Base-by-base conservation (phyloP, 2,113 vertebrate species). In the Solea solea region DNA sequence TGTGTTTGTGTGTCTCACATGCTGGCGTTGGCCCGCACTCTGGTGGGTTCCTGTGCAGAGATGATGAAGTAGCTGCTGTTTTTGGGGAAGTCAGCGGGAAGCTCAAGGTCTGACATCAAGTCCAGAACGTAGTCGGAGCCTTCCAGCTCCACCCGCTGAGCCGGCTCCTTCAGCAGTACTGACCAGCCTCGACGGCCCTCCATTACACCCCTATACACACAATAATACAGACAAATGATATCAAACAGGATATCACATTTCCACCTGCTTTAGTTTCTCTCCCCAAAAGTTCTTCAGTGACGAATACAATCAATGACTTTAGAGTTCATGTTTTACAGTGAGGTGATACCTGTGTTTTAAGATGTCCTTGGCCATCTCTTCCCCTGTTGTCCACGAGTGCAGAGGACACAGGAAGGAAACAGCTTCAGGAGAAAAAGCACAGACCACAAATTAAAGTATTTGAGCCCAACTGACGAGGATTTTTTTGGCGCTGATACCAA, bases 371-470 rank as follows among this genome's bases (percentile, higher is more conserved):
- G 96, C 95, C 78, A 99, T 86, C 45, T 95, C 95, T 74, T 98
- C 97, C n/a, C 96, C 98, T 0, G 93, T 97, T 9, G 93, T 97
- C 97, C 98, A 99, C 53, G 97, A 97, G 78, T 98, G 95, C 4
- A 98, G 78, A 0, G 96, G 96, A 89, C 97, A 98, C 82, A 95
- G 92, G 66, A 97, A 93, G 8, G 93, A 95, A 53, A 94, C 91
- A 12, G 95, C 98, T 99, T 82, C 25, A 57, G 57, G 7, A 54
- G 5, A 78, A 64, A 65, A 25, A 7, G 39, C 16, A 69, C 0
- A 50, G 13, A 55, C 21, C 12, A 46, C 6, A 54, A 48, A 25
- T 45, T 51, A 58, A 67, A 60, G 62, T 7, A 40, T 34, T 34
- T 4, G 34, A 34, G 5, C 34, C 5, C 34, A 34, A 34, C 3